Evolutionary conservation across 2,113 vertebrate species (phyloP), one percentile per base, ranked within the genome.

Genomic region (Protobothrops flavoviridis): DNA sequence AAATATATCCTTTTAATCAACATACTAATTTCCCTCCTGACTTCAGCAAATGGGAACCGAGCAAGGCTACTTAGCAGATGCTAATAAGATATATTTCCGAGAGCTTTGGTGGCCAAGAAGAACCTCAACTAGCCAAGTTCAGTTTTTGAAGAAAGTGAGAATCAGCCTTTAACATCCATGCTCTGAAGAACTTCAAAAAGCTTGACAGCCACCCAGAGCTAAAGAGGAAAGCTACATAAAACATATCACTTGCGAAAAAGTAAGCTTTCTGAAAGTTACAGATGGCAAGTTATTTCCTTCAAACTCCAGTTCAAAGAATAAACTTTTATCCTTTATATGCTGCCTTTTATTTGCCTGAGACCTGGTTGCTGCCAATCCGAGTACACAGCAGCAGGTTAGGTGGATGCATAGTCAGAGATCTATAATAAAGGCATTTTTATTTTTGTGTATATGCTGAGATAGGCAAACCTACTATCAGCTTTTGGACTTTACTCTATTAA

Each of bases 1-100:
- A 88, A 90, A 91, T 87, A 88, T 50, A 91, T 91, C 64, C 45
- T 89, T 39, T 87, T 91, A 59, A 93, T 91, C 64, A 93, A 81
- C 43, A 29, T 55, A 85, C 53, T 89, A 43, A 61, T 91, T 91
- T 93, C 69, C 87, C 86, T 59, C 43, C 43, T 85, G 87, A 85
- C 39, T 56, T 15, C 61, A 39, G n/a, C 26, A 50, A 85, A 56
- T 5, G 29, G 61, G 39, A 85, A 89, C 29, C 13, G 1, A 57
- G 86, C 90, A 8, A 11, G 29, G 23, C 86, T 88, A 43, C 86
- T 56, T 50, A 81, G 61, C 90, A 88, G 50, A 15, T 59, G 45
- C 48, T 87, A 87, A 93, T 45, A 39, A 48, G 86, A 29, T 20
- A 45, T 50, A 10, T 88, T 69, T 64, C 59, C 1, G 21, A 91